Evolutionary conservation across 2,888 invertebrate species (phyloP), one percentile per base, ranked within the genome.

Genomic region (Congeria kusceri): DNA sequence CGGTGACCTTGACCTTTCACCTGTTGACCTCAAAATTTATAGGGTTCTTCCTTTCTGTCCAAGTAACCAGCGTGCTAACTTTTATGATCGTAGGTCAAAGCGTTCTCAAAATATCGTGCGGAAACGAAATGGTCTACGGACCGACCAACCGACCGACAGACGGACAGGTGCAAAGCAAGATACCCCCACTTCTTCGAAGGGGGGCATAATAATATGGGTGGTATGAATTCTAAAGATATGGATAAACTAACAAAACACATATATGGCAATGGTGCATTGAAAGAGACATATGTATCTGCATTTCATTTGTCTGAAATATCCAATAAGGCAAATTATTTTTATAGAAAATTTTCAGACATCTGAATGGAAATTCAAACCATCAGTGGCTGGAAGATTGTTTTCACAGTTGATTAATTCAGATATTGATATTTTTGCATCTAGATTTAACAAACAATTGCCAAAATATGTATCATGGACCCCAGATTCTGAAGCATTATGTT

Each of bases 251-350:
- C 72, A n/a, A n/a, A 44, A 65, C 23, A 47, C 9, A 57, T 1
- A 77, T 77, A n/a, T 80, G 75, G 73, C 9, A 63, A 23, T 80
- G 76, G 80, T 76, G 69, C 62, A 23, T 69, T 44, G n/a, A 53
- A 20, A 67, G 66, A 46, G 57, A 72, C 23, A 13, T 72, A 32
- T 80, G 4, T 80, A 13, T 63, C 80, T 58, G 76, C 76, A 18
- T 53, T 58, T 25, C 63, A 70, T 57, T 53, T 77, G 13, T 58
- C 70, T 15, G 73, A 68, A 0, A 47, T 25, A 27, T 25, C 63
- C 13, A 81, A 81, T 44, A 27, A 23, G n/a, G 75, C 81, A 29
- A 74, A 77, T 62, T 74, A 49, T 28, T 47, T 53, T n/a, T 80
- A 77, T 7, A 28, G 70, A 65, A 62, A 62, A 66, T 70, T 73